Evolutionary conservation across 2,888 invertebrate genomes (phyloP), one percentile per base, ranked within the genome.

Genomic region (Drosophila cracens): DNA sequence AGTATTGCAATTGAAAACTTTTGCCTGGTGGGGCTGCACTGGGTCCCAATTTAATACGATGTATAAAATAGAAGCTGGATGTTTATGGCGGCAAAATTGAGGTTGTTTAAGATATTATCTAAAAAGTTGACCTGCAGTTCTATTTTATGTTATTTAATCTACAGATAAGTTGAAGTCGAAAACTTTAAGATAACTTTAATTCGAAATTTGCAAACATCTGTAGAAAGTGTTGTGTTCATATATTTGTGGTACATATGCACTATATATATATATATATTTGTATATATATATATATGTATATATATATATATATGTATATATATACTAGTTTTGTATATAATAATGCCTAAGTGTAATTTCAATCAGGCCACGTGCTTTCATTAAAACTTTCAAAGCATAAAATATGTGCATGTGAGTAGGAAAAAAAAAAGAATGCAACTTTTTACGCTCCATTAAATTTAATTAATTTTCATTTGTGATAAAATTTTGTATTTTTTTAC

Each of bases 391-490:
- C 54, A 38, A 66, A 60, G 56, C 38, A 21, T 31, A 13, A 29
- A 25, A 25, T 51, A 36, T 36, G 34, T 31, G 27, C 31, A 36
- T 27, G 60, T 21, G 31, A 48, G 52, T 48, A 70, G 54, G 8
- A 46, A 43, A 64, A 58, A 60, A 60, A 65, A 52, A 64, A 65
- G 43, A 62, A 62, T 62, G 21, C 49, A 69, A 86, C 75, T 85
- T 74, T 88, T 83, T 83, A 76, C 70, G 77, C 73, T 88, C 81
- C 86, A 88, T 88, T 83, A 80, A 88, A 86, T 80, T 84, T 86
- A 88, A 84, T 84, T 84, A 84, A 88, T 85, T 88, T 88, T 83
- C 75, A 83, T 82, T 83, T 70, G 75, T 70, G 72, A 85, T 77
- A 77, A 72, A 80, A 82, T 82, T 81, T 82, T 56, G 27, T n/a